Percentiles rank a stretch among this genome's conserved stretches.
Conservation (phyloP, 2,888 invertebrate genomes). For the Pyrrhia umbra region DNA sequence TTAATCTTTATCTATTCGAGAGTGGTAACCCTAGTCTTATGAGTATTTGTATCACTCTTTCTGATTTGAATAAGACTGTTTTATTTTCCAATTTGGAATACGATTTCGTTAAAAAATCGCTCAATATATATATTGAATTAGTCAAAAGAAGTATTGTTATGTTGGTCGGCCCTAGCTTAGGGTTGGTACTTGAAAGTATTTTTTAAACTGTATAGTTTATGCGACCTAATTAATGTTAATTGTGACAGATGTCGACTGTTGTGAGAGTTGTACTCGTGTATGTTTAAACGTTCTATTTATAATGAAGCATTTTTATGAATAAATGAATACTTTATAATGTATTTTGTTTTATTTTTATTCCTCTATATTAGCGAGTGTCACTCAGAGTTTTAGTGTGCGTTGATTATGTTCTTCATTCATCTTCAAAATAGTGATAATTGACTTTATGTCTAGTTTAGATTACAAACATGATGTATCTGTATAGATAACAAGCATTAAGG, state of each 20-base stretch:
- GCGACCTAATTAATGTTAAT: conserved; percentile 75
- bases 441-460: no score
- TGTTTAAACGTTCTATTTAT: conserved; percentile 85
- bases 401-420: no score
- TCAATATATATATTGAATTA: conserved; percentile 61
- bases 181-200: conserved; percentile 67
- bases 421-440: no score
- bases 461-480: no score
- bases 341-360: conserved; percentile 32
- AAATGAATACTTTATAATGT: conserved; percentile 73
- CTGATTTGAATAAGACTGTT: conserved; percentile 84
- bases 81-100: conserved; percentile 60
- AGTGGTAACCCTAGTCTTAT: conserved; percentile 79
- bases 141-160: conserved; percentile 62
- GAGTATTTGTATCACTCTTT: conserved; percentile 73
- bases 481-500: no score
- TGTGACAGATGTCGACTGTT: conserved; percentile 68
- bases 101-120: conserved; percentile 57
- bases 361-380: no score
- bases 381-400: no score
- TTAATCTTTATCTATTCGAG: conserved; percentile 71
- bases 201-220: conserved; percentile 70
- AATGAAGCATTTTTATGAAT: conserved; percentile 87
- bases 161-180: conserved; percentile 46
- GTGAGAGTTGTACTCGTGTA: conserved; percentile 71